These are phyloP conservation scores for Paralichthys olivaceus DNA, from an alignment of 2,113 vertebrate genomes.

Conservation along the genomic window DNA sequence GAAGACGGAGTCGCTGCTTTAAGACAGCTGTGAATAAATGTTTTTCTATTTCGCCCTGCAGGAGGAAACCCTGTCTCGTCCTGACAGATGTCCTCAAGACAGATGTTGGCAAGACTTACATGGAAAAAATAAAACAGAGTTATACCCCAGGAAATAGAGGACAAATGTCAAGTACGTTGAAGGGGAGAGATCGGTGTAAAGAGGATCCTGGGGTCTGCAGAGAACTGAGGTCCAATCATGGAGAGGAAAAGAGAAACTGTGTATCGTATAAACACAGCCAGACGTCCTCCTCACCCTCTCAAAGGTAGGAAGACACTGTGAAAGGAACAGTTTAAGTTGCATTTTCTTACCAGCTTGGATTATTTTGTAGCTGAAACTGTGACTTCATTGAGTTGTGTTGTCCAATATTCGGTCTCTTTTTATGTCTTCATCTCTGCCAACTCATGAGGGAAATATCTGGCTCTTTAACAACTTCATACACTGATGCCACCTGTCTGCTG, in stretches of 20 bases:
- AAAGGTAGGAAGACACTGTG: slow-evolving; percentile 44
- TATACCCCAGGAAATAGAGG: not conserved
- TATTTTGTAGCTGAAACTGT: no score
- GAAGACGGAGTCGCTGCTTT: not conserved
- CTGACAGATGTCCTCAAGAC: slow-evolving; percentile 78
- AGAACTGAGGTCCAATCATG: slow-evolving; percentile 2
- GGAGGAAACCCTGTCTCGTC: slow-evolving; percentile 64
- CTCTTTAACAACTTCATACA: no score
- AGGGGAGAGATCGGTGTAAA: slow-evolving; percentile 3
- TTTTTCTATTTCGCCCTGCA: slow-evolving; percentile 34
- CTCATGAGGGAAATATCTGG: no score
- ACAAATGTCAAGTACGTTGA: slow-evolving; percentile 2
- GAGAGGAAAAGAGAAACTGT: slow-evolving; percentile 16
- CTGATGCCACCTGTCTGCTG: not conserved
- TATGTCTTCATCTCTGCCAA: not conserved
- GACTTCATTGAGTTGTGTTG: no score
- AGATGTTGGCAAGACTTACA: slow-evolving; percentile 60
- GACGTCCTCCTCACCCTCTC: not conserved
- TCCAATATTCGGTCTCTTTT: not conserved
- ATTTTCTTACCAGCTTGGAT: no score
- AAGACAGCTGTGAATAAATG: slow-evolving; percentile 6
- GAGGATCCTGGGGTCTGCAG: slow-evolving; percentile 18
- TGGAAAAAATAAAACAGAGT: slow-evolving; percentile 45
- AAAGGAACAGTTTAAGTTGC: not conserved
- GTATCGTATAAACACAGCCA: slow-evolving; percentile 4